phyloP scores from a whole-genome alignment of 2,113 vertebrate genomes.

The Ictalurus furcatus region DNA sequence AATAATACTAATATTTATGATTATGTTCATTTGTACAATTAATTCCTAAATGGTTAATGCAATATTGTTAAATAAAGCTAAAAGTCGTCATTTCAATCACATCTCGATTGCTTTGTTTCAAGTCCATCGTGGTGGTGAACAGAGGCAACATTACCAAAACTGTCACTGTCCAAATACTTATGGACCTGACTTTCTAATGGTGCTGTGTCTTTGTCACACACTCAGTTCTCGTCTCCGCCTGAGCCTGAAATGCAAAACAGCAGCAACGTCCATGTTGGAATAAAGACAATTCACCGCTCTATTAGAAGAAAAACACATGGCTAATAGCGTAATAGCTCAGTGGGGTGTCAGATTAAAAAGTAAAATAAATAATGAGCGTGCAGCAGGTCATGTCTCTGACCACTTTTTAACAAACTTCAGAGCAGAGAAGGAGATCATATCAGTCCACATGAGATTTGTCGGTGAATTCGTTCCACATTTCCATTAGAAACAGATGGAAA shows the following conservation, averaged over 20 bases:
- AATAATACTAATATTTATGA: no score
- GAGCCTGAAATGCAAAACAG: neutral
- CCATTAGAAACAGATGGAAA: conserved; percentile 44
- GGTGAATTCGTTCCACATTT: conserved; percentile 43
- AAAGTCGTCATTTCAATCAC: no score
- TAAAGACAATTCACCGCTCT: neutral
- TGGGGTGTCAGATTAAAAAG: conserved; percentile 33
- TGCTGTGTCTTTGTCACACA: neutral
- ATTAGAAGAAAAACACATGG: neutral
- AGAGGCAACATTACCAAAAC: no score
- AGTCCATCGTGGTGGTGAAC: no score
- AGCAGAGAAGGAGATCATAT: conserved; percentile 52
- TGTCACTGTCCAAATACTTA: no score
- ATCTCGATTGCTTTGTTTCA: no score
- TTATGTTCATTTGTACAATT: no score
- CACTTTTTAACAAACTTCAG: conserved; percentile 55
- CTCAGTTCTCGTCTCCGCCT: neutral
- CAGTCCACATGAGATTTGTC: conserved; percentile 38
- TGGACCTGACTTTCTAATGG: neutral
- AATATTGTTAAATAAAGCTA: no score
- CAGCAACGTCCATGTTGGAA: neutral
- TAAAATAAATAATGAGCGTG: neutral
- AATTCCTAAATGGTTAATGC: no score
- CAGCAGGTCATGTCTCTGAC: neutral
- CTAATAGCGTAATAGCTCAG: neutral